phyloP scores from a whole-genome alignment of 2,888 invertebrate genomes.

The Nomada flava region DNA sequence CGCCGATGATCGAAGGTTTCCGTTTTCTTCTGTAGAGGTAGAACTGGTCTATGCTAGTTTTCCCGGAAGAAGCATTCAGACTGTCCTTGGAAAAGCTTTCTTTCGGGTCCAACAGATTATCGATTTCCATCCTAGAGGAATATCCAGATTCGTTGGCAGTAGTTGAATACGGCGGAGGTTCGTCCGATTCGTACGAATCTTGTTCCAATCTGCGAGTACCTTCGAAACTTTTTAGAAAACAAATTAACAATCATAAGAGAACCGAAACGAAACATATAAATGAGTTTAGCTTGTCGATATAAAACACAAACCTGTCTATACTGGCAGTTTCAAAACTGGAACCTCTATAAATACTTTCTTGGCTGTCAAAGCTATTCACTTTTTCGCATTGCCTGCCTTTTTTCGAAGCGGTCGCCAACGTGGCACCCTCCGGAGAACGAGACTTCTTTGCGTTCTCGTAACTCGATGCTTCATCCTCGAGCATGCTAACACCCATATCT shows the following conservation, averaged over 20 bases:
- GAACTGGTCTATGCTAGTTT: slow-evolving; percentile 77
- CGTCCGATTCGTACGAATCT: slow-evolving; percentile 72
- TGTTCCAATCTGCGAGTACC: slow-evolving; percentile 69
- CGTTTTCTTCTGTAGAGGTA: slow-evolving; percentile 79
- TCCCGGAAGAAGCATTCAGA: slow-evolving; percentile 76
- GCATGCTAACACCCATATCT: slow-evolving; percentile 87
- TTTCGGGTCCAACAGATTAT: slow-evolving; percentile 74
- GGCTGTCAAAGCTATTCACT: slow-evolving; percentile 62
- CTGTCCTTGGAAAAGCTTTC: slow-evolving; percentile 73
- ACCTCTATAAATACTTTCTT: slow-evolving; percentile 69
- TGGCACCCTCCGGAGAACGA: slow-evolving; percentile 81
- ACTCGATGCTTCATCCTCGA: slow-evolving; percentile 85
- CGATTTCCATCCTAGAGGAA: slow-evolving; percentile 76
- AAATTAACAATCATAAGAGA: neutral
- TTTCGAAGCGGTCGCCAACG: slow-evolving; percentile 63
- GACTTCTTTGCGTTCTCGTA: slow-evolving; percentile 78
- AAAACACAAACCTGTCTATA: slow-evolving; percentile 73
- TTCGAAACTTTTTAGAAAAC: neutral
- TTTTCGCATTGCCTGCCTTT: slow-evolving; percentile 60
- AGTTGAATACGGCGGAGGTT: slow-evolving; percentile 68
- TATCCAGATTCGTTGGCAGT: slow-evolving; percentile 79
- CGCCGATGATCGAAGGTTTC: slow-evolving; percentile 82
- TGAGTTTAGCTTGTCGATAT: too few species aligned
- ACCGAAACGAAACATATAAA: neutral
- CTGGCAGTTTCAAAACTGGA: slow-evolving; percentile 64